Evolutionary conservation across 1,140 invertebrate genomes (phyloP).

Genomic region (Pseudoatta argentina): DNA sequence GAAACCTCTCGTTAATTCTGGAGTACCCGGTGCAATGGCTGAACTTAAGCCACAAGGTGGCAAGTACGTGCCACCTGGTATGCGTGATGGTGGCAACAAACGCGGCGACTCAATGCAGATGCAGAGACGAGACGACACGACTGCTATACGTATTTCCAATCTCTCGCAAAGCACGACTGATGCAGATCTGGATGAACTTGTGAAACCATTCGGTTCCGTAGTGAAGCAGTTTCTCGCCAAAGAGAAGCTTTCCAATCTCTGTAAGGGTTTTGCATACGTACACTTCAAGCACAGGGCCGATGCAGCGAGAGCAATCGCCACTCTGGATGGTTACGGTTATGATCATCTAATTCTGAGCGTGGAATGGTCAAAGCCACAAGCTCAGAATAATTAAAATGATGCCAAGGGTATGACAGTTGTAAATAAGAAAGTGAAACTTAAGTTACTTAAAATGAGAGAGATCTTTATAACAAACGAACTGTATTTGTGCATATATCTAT

Average conservation of each 20-base stretch:
- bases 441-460: neutral
- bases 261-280: constrained; percentile 98
- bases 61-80: constrained; percentile 95
- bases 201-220: constrained; percentile 96
- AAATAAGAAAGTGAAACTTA: neutral
- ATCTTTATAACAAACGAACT: constrained; percentile 3
- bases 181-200: constrained; percentile 97
- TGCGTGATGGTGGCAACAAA: constrained; percentile 93
- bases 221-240: constrained; percentile 95
- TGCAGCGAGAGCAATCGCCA: constrained; percentile 96
- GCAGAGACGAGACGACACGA: constrained; percentile 91
- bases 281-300: constrained; percentile 96
- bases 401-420: neutral
- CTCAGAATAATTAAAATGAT: constrained; percentile 80
- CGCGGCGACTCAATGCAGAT: constrained; percentile 91
- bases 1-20: constrained; percentile 77
- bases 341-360: constrained; percentile 99
- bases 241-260: constrained; percentile 93
- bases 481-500: neutral
- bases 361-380: constrained; percentile 98
- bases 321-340: constrained; percentile 98
- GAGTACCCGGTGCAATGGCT: constrained; percentile 81
- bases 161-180: constrained; percentile 98
- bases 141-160: constrained; percentile 98
- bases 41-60: constrained; percentile 85